Base-by-base conservation (phyloP, 2,797 vertebrate species). In the Hylomyscus alleni region DNA sequence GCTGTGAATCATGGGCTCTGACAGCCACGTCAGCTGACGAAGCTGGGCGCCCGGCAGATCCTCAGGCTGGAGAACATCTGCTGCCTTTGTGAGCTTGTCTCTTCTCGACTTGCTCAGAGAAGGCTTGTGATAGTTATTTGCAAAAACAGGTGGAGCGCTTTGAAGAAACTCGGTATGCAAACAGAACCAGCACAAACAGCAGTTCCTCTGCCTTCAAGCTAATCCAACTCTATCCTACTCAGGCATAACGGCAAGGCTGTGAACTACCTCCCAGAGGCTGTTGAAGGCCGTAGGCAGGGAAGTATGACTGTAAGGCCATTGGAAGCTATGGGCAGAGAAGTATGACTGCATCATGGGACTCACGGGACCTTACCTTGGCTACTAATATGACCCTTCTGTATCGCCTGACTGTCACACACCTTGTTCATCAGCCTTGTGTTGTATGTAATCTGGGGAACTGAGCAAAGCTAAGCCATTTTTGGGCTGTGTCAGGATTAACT, bases 51-150 rank as follows among this genome's bases (percentile, higher is more conserved):
- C 40, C 3, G 0, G 22, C 50, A 34, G 84, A 54, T 76, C 93
- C 94, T 40, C 73, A 69, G 86, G 54, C 72, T 60, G 90, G 22
- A 78, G 72, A 93, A 88, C 93, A 78, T 67, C 87, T 95, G 91
- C 52, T n/a, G 83, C 72, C 54, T 8, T 86, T 12, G 34, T 94
- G 62, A 62, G 37, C 92, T 56, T 78, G 50, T 90, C 67, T 95
- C 76, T 69, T 75, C 78, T 60, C 29, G 54, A 72, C 77, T 89
- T 34, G 40, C 92, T 83, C 62, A 52, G 86, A 76, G 65, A 84
- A 62, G 86, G 34, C 80, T 40, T 54, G 58, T 52, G 29, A 93
- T 1, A 58, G 47, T 75, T 84, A 89, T 89, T 84, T 95, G 92
- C n/a, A 85, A 67, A 95, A 75, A 56, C 87, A 97, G 81, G 93